Evolutionary conservation across 2,888 invertebrate species (phyloP).

Genomic region (Thelaira solivaga): DNA sequence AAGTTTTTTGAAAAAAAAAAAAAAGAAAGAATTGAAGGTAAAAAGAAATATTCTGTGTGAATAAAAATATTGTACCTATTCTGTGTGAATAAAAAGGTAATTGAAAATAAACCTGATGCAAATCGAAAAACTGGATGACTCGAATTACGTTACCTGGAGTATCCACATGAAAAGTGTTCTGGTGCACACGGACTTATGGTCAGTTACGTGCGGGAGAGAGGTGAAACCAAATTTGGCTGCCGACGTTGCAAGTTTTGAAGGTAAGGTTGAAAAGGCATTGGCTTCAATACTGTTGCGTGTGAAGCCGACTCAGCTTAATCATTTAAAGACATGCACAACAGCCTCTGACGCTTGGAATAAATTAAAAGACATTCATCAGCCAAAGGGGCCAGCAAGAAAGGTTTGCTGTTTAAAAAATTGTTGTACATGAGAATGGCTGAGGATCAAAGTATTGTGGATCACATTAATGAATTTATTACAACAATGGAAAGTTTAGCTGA

Average conservation of each 20-base stretch:
- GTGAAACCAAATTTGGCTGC: background rate
- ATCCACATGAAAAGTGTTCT: background rate
- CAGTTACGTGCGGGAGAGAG: background rate
- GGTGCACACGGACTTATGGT: background rate
- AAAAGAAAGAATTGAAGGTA: no score
- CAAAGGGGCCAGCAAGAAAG: slow-evolving; percentile 54
- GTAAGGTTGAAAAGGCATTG: slow-evolving; percentile 52
- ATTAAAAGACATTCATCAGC: slow-evolving; percentile 29
- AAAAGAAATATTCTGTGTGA: no score
- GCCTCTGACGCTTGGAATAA: no score
- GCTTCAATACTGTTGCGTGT: slow-evolving; percentile 52
- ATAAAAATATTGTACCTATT: no score
- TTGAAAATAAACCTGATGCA: background rate
- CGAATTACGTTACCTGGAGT: background rate
- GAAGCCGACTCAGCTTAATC: slow-evolving; percentile 29
- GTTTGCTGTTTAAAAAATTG: slow-evolving; percentile 41
- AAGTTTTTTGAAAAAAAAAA: no score
- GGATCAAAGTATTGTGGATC: background rate
- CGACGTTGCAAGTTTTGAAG: slow-evolving; percentile 1
- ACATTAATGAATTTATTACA: background rate
- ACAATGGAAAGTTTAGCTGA: slow-evolving; percentile 26
- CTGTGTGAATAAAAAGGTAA: no score
- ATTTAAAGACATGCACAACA: background rate
- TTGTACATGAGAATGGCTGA: slow-evolving; percentile 17
- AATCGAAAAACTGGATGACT: background rate